phyloP scores from a whole-genome alignment of 2,888 invertebrate genomes.

The Himalopsyche kuldschensis region DNA sequence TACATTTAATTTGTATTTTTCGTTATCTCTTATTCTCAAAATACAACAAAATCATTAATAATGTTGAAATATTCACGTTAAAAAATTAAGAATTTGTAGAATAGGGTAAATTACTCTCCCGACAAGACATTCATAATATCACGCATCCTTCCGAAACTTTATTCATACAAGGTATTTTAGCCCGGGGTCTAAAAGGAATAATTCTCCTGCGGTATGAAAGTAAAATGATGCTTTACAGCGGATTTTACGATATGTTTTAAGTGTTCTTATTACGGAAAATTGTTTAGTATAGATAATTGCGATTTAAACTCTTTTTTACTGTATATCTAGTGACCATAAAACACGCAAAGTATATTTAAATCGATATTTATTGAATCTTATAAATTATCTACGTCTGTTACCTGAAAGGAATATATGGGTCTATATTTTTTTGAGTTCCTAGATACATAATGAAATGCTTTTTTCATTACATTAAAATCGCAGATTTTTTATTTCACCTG shows the following conservation, averaged over 20 bases:
- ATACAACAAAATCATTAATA: not conserved
- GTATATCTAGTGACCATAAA: not conserved
- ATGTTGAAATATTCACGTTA: not conserved
- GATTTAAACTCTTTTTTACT: not conserved
- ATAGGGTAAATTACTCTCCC: constrained; percentile 29
- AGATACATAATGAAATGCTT: too few relatives aligned
- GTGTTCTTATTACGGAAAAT: not conserved
- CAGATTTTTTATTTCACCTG: too few relatives aligned
- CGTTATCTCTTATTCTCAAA: too few relatives aligned
- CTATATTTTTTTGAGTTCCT: too few relatives aligned
- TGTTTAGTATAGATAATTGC: not conserved
- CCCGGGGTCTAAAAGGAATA: not conserved
- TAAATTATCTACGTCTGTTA: too few relatives aligned
- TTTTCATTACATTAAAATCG: too few relatives aligned
- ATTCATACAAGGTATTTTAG: constrained; percentile 3
- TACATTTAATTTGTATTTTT: too few relatives aligned
- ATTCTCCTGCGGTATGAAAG: not conserved
- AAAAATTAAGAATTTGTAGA: constrained; percentile 18
- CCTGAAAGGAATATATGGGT: too few relatives aligned
- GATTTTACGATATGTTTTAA: not conserved
- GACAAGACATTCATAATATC: constrained; percentile 23
- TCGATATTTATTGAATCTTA: too few relatives aligned
- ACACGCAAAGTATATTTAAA: not conserved
- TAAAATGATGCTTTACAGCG: not conserved
- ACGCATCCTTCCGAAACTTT: constrained; percentile 19